Conservation (phyloP, 2,797 vertebrate genomes). For the Scleropages formosus region DNA sequence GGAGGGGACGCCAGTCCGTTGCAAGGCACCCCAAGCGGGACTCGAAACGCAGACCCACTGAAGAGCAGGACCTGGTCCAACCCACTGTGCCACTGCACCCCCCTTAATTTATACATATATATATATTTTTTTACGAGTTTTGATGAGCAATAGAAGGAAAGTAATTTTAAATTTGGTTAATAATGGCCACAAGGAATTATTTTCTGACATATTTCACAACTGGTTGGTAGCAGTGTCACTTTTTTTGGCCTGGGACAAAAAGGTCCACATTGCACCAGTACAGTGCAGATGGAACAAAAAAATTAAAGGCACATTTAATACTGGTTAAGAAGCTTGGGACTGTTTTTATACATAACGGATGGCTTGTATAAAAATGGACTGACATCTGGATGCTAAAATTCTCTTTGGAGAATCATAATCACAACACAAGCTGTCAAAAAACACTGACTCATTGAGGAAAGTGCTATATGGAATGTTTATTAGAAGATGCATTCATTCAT, state of each 20-base stretch:
- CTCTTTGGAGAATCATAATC: constrained; percentile 18
- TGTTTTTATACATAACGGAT: background rate
- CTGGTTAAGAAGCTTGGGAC: background rate
- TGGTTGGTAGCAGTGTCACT: too few species aligned
- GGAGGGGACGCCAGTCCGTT: too few species aligned
- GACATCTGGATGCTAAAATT: constrained; percentile 1
- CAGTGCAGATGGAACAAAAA: background rate
- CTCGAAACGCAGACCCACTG: too few species aligned
- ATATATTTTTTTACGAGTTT: too few species aligned
- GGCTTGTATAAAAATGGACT: background rate
- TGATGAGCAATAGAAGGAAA: too few species aligned
- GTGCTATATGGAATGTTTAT: background rate
- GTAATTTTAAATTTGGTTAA: too few species aligned
- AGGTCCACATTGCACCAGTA: background rate
- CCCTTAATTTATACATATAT: too few species aligned
- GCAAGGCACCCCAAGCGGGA: too few species aligned
- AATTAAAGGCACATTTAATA: background rate
- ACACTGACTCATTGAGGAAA: background rate
- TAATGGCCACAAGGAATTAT: too few species aligned
- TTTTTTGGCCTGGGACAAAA: background rate
- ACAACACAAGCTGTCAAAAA: constrained; percentile 3
- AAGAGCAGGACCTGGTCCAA: too few species aligned
- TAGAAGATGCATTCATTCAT: background rate
- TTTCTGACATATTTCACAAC: too few species aligned
- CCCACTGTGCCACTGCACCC: too few species aligned